Evolutionary conservation across 1,140 invertebrate genomes (phyloP).

Genomic region (Philaenus spumarius): DNA sequence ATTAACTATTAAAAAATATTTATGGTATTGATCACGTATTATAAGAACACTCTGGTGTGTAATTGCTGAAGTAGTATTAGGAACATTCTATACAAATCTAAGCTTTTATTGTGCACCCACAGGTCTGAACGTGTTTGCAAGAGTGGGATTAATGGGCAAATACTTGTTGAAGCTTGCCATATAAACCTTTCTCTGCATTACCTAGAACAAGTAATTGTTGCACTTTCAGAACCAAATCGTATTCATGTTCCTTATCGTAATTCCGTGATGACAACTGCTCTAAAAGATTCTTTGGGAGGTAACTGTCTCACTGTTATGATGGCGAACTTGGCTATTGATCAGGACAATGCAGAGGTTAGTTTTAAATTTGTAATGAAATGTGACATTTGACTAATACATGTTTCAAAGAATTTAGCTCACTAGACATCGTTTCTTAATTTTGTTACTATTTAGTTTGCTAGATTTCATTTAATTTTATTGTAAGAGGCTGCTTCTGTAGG

Average conservation of each 20-base stretch:
- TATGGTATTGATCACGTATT: too few relatives aligned
- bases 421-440: too few relatives aligned
- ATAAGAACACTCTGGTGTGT: too few relatives aligned
- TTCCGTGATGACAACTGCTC: constrained; percentile 55
- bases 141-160: constrained; percentile 42
- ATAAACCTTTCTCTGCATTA: constrained; percentile 62
- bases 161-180: constrained; percentile 53
- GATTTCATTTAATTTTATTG: too few relatives aligned
- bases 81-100: too few relatives aligned
- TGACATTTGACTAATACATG: too few relatives aligned
- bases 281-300: constrained; percentile 56
- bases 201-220: constrained; percentile 60
- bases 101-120: neutral
- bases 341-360: constrained; percentile 44
- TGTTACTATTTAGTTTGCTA: too few relatives aligned
- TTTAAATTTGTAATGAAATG: too few relatives aligned
- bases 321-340: constrained; percentile 51
- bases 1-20: too few relatives aligned
- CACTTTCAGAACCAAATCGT: constrained; percentile 49
- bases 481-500: too few relatives aligned
- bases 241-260: constrained; percentile 58
- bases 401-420: too few relatives aligned
- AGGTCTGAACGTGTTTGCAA: constrained; percentile 45
- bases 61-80: too few relatives aligned
- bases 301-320: constrained; percentile 62